Percentiles rank a stretch among this genome's conserved stretches.
These are phyloP conservation scores for Odocoileus virginianus DNA, from an alignment of 2,113 vertebrate genomes.

Conservation along the genomic window DNA sequence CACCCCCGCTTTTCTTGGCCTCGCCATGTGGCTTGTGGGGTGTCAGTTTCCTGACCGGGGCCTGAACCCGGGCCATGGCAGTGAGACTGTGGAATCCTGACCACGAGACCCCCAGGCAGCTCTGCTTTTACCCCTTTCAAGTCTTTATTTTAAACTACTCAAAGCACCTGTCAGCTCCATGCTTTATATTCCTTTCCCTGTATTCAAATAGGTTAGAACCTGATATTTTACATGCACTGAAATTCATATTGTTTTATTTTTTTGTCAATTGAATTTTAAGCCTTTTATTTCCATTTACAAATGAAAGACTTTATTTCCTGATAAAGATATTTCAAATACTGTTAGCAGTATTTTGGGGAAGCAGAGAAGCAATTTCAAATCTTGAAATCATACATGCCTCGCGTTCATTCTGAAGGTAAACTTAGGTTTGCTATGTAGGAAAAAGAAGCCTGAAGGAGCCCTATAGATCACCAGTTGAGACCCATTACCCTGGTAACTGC, in stretches of 20 bases:
- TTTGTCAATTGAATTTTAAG: not conserved
- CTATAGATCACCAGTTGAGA: not conserved
- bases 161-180: not conserved
- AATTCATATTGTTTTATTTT: not conserved
- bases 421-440: not conserved
- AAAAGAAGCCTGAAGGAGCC: not conserved
- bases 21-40: not conserved
- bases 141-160: not conserved
- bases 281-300: constrained; percentile 11
- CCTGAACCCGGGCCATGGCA: not conserved
- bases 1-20: not conserved
- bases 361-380: not conserved
- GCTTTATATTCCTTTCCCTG: not conserved
- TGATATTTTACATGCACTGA: not conserved
- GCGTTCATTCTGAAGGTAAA: not conserved
- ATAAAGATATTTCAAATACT: not conserved
- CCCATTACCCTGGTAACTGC: not conserved
- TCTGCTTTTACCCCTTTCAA: not conserved
- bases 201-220: not conserved
- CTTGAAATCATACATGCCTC: not conserved
- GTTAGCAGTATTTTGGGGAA: not conserved
- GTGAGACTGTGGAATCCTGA: not conserved
- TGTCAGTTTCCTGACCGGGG: not conserved
- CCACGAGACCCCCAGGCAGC: not conserved
- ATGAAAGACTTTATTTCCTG: constrained; percentile 24